A percentile compares a stretch with the other conserved stretches of the same genome.
Conservation (phyloP, 2,888 invertebrate genomes). For the Drosophila crucigera region DNA sequence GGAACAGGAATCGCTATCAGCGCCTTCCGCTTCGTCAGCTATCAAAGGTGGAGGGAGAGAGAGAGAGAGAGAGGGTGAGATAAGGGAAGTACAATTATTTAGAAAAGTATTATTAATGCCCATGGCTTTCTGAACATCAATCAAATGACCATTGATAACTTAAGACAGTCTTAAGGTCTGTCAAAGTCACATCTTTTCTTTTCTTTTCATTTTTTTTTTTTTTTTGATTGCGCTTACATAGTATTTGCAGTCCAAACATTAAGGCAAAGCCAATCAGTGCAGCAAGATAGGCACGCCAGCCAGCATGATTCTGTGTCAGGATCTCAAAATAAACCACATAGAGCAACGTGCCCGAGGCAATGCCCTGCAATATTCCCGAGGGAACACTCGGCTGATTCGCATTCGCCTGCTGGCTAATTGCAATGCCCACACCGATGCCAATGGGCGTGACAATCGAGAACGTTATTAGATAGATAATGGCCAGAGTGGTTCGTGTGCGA, state of each 20-base stretch:
- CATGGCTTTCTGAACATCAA: constrained; percentile 29
- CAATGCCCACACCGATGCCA: constrained; percentile 90
- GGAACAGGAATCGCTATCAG: constrained; percentile 50
- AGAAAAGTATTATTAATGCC: constrained; percentile 5
- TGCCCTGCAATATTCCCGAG: constrained; percentile 88
- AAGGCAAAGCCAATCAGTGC: constrained; percentile 89
- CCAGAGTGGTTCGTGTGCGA: constrained; percentile 88
- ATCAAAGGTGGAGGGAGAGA: constrained; percentile 5
- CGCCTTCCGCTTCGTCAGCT: constrained; percentile 74
- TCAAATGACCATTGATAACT: constrained; percentile 21
- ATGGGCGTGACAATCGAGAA: constrained; percentile 92
- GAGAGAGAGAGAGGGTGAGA: constrained; percentile 13
- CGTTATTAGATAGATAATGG: constrained; percentile 89
- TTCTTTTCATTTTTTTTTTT: neutral
- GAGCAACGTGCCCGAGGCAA: constrained; percentile 95
- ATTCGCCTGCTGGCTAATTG: constrained; percentile 88
- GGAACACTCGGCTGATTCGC: constrained; percentile 88
- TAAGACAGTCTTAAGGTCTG: constrained; percentile 16
- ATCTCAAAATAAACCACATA: constrained; percentile 99
- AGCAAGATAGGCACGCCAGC: constrained; percentile 89
- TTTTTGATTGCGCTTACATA: constrained; percentile 73
- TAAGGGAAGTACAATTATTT: constrained; percentile 9
- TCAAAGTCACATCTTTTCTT: constrained; percentile 26
- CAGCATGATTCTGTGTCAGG: constrained; percentile 87
- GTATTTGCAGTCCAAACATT: constrained; percentile 89